phyloP scores from a whole-genome alignment of 53 echinoderm and acorn worm species.

The Apostichopus leukothele region DNA sequence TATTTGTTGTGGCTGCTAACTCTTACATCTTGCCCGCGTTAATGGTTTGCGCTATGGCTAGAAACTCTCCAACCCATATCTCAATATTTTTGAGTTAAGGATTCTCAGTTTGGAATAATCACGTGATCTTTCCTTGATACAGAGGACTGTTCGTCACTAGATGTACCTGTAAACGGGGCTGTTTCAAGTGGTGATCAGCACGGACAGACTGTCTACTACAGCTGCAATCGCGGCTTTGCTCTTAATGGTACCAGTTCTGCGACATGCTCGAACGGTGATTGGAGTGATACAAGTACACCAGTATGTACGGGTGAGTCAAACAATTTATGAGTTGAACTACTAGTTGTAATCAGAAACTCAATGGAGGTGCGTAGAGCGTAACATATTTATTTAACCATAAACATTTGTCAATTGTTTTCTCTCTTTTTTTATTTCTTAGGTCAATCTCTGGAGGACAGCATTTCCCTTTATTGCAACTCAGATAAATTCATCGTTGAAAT shows the following conservation, averaged over 20 bases:
- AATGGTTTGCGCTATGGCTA: no score
- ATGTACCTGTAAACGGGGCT: neutral
- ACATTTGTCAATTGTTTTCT: no score
- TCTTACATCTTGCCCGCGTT: no score
- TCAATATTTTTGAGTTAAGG: no score
- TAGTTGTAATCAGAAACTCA: neutral
- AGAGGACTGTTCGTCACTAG: neutral
- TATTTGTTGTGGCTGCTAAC: no score
- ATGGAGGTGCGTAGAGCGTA: no score
- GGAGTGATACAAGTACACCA: neutral
- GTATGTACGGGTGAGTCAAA: neutral
- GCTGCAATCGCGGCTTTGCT: neutral
- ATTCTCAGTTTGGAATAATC: no score
- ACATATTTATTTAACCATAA: no score
- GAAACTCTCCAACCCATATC: no score
- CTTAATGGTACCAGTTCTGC: constrained; percentile 1
- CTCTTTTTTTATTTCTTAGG: neutral
- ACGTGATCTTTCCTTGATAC: neutral
- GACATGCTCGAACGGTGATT: neutral
- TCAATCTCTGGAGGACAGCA: constrained; percentile 14
- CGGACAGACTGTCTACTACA: neutral
- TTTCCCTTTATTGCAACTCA: constrained; percentile 16
- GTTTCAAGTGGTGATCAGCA: neutral
- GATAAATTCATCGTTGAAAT: constrained; percentile 30
- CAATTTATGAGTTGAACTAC: neutral